These are phyloP conservation scores for Papilio aristodemus DNA, from an alignment of 1,140 invertebrate genomes.

Conservation along the genomic window DNA sequence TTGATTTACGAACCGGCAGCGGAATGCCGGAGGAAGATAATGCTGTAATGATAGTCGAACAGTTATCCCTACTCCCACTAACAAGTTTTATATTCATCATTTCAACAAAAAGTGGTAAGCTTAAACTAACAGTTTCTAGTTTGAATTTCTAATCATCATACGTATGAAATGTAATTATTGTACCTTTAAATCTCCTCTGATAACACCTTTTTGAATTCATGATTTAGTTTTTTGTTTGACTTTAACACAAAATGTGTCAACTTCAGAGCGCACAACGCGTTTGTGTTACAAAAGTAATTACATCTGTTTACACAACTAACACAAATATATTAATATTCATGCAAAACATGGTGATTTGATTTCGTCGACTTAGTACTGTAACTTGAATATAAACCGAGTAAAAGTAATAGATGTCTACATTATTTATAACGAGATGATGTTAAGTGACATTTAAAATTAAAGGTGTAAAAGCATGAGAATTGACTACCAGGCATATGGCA, in stretches of 20 bases:
- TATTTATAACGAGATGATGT: too few species aligned
- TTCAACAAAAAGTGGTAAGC: too few species aligned
- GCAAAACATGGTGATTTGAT: neutral
- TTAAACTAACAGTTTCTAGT: too few species aligned
- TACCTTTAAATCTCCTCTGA: neutral
- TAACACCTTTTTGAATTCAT: neutral
- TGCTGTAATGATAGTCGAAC: neutral
- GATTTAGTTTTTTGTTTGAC: neutral
- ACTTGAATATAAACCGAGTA: neutral
- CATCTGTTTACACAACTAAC: neutral
- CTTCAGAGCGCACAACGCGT: neutral
- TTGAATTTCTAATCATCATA: too few species aligned
- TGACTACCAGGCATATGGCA: too few species aligned
- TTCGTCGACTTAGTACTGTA: neutral
- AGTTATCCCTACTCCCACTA: neutral
- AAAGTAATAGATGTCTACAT: too few species aligned
- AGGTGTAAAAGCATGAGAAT: too few species aligned
- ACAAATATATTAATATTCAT: conserved; percentile 2
- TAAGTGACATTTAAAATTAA: too few species aligned
- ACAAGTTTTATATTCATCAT: too few species aligned
- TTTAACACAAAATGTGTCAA: neutral
- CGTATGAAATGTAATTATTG: too few species aligned
- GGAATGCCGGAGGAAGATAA: neutral
- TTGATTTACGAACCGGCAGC: conserved; percentile 5
- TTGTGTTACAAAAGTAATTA: neutral